A percentile compares a stretch with the other conserved stretches of the same genome.
Conservation (phyloP, 2,797 vertebrate species). For the Myotis findleyi region DNA sequence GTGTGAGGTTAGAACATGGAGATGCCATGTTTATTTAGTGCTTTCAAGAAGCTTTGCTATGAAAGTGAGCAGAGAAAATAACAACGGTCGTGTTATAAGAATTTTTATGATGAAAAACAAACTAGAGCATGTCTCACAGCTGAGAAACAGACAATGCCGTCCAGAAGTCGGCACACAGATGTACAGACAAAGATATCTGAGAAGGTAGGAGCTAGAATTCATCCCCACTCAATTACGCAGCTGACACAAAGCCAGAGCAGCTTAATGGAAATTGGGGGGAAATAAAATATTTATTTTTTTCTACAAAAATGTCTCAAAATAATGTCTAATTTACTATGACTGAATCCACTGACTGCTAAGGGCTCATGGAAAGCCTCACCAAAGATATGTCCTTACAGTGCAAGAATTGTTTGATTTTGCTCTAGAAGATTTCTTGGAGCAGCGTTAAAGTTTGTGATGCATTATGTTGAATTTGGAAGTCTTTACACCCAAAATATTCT, state of each 20-base stretch:
- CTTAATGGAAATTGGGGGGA: not conserved
- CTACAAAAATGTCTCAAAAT: not conserved
- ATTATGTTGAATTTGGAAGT: not conserved
- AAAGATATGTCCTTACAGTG: not conserved
- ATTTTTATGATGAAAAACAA: not conserved
- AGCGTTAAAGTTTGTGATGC: not conserved
- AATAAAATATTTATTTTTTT: not conserved
- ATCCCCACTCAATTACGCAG: accelerated
- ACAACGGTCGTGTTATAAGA: not conserved
- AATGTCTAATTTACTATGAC: not conserved
- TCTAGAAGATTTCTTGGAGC: not conserved
- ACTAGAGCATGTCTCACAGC: not conserved
- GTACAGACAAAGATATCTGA: not conserved
- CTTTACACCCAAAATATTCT: not conserved
- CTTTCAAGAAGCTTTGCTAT: not conserved
- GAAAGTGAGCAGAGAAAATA: not conserved
- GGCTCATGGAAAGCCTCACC: not conserved
- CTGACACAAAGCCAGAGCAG: not conserved
- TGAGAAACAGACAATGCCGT: not conserved
- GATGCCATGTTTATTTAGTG: not conserved
- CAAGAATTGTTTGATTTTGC: not conserved
- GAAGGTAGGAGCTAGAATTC: not conserved
- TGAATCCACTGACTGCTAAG: not conserved
- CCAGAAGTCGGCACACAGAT: not conserved
- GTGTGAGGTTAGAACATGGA: not conserved